phyloP scores from a whole-genome alignment of 1,140 invertebrate genomes.

The Acromyrmex charruanus region DNA sequence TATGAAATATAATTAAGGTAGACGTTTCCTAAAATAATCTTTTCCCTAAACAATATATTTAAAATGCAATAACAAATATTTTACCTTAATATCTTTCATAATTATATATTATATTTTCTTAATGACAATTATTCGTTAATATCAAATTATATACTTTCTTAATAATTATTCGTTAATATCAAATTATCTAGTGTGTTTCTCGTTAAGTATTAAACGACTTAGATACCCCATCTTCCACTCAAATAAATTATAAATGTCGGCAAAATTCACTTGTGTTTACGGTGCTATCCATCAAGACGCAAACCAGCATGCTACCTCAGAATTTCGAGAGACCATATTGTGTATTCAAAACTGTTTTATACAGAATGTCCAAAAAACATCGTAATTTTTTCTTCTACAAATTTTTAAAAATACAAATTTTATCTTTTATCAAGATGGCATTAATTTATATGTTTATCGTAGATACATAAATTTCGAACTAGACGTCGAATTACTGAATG shows the following conservation, averaged over 20 bases:
- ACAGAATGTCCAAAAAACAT: background rate
- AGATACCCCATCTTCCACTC: slow-evolving; percentile 7
- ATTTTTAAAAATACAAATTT: background rate
- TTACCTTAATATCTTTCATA: background rate
- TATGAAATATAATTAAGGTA: background rate
- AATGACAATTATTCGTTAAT: slow-evolving; percentile 12
- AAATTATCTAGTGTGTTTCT: slow-evolving; percentile 28
- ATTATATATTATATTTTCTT: too few relatives aligned
- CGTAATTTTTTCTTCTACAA: background rate
- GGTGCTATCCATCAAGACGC: slow-evolving; percentile 5
- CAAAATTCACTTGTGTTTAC: slow-evolving; percentile 48
- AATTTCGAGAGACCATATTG: slow-evolving; percentile 15
- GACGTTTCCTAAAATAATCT: background rate
- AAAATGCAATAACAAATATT: slow-evolving; percentile 18
- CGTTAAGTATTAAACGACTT: slow-evolving; percentile 11
- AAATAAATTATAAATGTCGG: slow-evolving; percentile 49
- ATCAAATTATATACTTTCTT: background rate
- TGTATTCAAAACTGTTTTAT: slow-evolving; percentile 16
- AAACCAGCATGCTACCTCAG: background rate
- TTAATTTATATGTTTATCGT: background rate
- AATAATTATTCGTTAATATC: slow-evolving; percentile 31
- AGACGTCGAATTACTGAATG: background rate
- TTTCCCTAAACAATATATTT: background rate
- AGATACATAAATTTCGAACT: background rate
- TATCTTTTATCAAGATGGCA: background rate